phyloP scores from a whole-genome alignment of 2,113 vertebrate genomes.

The Dasyornis broadbenti region DNA sequence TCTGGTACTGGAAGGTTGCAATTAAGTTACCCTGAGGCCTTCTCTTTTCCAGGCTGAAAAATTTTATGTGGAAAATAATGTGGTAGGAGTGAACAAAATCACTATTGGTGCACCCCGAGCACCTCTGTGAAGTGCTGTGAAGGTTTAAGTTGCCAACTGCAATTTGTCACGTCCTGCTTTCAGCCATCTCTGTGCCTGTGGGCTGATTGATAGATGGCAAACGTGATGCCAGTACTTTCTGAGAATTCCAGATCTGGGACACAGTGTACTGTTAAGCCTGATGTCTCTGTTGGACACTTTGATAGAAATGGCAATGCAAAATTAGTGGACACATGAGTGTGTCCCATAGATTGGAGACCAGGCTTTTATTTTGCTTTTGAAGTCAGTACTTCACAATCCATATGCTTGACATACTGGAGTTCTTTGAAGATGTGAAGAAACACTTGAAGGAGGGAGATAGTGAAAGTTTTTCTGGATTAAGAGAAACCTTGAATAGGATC shows the following conservation, averaged over 20 bases:
- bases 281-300: background rate
- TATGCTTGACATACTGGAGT: background rate
- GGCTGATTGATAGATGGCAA: background rate
- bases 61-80: background rate
- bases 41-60: background rate
- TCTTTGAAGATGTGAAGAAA: slow-evolving; percentile 3
- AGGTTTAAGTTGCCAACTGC: background rate
- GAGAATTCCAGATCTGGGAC: background rate
- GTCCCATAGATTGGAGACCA: background rate
- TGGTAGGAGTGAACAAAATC: background rate
- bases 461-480: background rate
- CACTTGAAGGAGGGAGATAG: background rate
- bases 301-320: background rate
- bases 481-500: background rate
- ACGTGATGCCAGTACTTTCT: background rate
- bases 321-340: background rate
- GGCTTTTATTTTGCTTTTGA: background rate
- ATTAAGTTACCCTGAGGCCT: background rate
- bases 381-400: background rate
- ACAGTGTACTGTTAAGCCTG: background rate
- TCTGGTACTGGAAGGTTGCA: background rate
- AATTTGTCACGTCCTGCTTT: background rate
- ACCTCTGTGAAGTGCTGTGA: background rate
- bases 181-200: background rate
- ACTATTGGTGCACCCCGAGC: background rate